phyloP scores from a whole-genome alignment of 2,113 vertebrate species.

The Xiphophorus maculatus region DNA sequence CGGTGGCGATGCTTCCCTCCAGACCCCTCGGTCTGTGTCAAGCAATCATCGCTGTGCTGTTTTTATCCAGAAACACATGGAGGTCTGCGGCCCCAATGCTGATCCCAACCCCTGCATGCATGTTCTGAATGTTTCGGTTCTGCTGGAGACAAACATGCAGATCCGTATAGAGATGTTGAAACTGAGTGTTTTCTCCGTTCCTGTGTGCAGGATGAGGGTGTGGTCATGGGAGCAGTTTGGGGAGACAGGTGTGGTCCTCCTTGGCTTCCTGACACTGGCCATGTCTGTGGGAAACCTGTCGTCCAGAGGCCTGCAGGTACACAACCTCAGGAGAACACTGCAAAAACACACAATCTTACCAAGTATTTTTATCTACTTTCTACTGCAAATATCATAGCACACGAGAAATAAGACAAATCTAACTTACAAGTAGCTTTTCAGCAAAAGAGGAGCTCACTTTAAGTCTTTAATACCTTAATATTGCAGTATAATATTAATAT shows the following conservation, averaged over 20 bases:
- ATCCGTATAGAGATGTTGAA: neutral
- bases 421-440: too few relatives aligned
- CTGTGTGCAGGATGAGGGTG: slow-evolving; percentile 74
- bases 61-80: neutral
- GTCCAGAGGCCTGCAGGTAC: slow-evolving; percentile 74
- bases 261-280: slow-evolving; percentile 73
- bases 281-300: slow-evolving; percentile 80
- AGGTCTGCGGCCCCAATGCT: neutral
- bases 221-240: slow-evolving; percentile 69
- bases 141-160: neutral
- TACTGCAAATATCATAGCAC: too few relatives aligned
- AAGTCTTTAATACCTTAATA: too few relatives aligned
- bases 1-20: slow-evolving; percentile 46
- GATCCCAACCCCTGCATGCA: neutral
- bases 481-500: too few relatives aligned
- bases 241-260: slow-evolving; percentile 72
- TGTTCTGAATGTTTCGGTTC: neutral
- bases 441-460: too few relatives aligned
- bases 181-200: slow-evolving; percentile 15
- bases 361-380: too few relatives aligned
- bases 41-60: neutral
- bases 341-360: too few relatives aligned
- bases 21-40: slow-evolving; percentile 14
- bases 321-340: neutral
- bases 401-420: too few relatives aligned